Conservation (phyloP, 2,888 invertebrate species). For the Marasmarcha lunaedactyla region DNA sequence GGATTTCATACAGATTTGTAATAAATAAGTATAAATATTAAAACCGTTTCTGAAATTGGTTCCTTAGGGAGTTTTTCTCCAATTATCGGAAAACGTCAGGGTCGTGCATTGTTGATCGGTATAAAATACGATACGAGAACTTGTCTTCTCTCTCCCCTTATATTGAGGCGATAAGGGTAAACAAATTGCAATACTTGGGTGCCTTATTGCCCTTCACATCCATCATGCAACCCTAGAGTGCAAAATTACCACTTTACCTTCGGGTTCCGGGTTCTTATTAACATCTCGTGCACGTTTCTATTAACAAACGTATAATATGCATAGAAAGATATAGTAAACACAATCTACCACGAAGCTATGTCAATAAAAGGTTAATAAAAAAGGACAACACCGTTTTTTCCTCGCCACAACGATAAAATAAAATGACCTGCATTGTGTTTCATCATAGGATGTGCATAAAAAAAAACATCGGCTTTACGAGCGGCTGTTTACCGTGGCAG, state of each 20-base stretch:
- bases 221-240: slow-evolving; percentile 56
- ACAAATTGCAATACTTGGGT: slow-evolving; percentile 67
- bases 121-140: slow-evolving; percentile 53
- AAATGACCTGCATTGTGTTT: slow-evolving; percentile 1
- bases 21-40: too few relatives aligned
- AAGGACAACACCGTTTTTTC: too few relatives aligned
- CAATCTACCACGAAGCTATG: background rate
- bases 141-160: slow-evolving; percentile 37
- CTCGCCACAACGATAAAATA: background rate
- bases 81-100: slow-evolving; percentile 50
- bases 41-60: slow-evolving; percentile 37
- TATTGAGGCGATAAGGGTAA: slow-evolving; percentile 62
- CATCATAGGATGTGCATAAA: slow-evolving; percentile 21
- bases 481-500: slow-evolving; percentile 48
- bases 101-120: slow-evolving; percentile 53
- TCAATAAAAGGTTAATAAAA: background rate
- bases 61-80: slow-evolving; percentile 57
- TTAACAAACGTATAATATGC: too few relatives aligned
- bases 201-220: slow-evolving; percentile 67
- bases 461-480: slow-evolving; percentile 43
- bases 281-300: too few relatives aligned
- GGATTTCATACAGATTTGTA: background rate
- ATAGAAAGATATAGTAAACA: too few relatives aligned
- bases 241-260: slow-evolving; percentile 33
- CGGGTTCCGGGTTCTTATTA: too few relatives aligned